These are phyloP conservation scores for Tetragnatha montana DNA, from an alignment of 2,888 invertebrate genomes.

Conservation along the genomic window DNA sequence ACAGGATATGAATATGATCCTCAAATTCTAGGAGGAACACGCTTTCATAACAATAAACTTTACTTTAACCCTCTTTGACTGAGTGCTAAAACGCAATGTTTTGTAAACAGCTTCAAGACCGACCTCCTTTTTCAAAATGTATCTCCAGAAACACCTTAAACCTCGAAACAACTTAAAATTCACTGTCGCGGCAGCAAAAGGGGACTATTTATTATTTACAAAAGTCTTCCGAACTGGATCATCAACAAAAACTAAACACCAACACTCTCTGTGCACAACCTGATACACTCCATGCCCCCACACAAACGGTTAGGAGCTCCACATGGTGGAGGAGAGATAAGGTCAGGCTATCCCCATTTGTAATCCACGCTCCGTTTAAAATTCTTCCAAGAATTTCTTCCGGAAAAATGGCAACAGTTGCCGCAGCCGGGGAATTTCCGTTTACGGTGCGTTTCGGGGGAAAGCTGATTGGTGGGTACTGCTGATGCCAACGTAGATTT, in stretches of 20 bases:
- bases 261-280: slow-evolving; percentile 4
- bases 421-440: background rate
- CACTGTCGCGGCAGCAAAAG: background rate
- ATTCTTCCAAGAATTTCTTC: slow-evolving; percentile 11
- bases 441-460: background rate
- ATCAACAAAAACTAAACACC: background rate
- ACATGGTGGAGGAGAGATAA: slow-evolving; percentile 47
- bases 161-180: too few relatives aligned
- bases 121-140: too few relatives aligned
- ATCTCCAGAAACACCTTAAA: too few relatives aligned
- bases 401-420: slow-evolving; percentile 62
- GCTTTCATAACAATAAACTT: too few relatives aligned
- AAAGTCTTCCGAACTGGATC: background rate
- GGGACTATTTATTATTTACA: slow-evolving; percentile 20
- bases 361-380: slow-evolving; percentile 61
- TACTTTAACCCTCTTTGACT: too few relatives aligned
- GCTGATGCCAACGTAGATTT: background rate
- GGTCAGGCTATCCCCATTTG: slow-evolving; percentile 37
- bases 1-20: too few relatives aligned
- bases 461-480: background rate
- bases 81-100: too few relatives aligned
- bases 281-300: background rate
- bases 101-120: too few relatives aligned
- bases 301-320: background rate
- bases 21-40: too few relatives aligned